Base-by-base conservation (phyloP, 2,888 invertebrate genomes). In the Sylvicola fuscatus region DNA sequence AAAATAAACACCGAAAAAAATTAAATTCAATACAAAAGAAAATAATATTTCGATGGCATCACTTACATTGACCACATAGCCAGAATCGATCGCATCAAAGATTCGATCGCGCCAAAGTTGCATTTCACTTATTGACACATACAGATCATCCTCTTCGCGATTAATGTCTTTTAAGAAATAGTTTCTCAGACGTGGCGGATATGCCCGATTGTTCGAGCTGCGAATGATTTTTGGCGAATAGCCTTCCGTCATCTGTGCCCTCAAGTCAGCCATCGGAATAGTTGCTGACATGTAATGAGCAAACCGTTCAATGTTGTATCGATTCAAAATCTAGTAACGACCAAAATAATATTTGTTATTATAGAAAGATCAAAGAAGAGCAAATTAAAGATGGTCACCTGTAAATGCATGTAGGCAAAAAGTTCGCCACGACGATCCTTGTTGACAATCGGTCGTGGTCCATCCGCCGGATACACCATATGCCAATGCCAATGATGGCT, bases 401-500 rank as follows among this genome's bases (percentile, higher is more conserved):
- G 65, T 40, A 61, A 60, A 44, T 82, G 82, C 79, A 80, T 80
- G 54, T 78, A 81, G 51, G 69, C 81, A 57, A 82, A 82, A 1
- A 82, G 59, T 57, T 81, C 81, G 17, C 82, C 81, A 26, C 80
- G 68, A 36, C 81, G 66, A 50, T 82, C 75, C 50, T 83, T 82
- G 34, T 64, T 64, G 3, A 83, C 79, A 29, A 80, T 69, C 29
- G 60, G 55, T 11, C 50, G 48, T 13, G 66, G 63, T 3, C 62
- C 67, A 27, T 68, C 64, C 47, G 70, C 70, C 0, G 80, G 80
- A 49, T 78, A 81, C 0, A 81, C 77, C 40, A 82, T 62, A 62
- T 82, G 82, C 81, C 81, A 82, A 52, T 82, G 81, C 81, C 81
- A 83, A 52, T 83, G 81, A 52, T 83, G 82, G 21, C 79, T 67